Evolutionary conservation across 2,888 invertebrate species (phyloP).

Genomic region (Platerodrilus igneus): DNA sequence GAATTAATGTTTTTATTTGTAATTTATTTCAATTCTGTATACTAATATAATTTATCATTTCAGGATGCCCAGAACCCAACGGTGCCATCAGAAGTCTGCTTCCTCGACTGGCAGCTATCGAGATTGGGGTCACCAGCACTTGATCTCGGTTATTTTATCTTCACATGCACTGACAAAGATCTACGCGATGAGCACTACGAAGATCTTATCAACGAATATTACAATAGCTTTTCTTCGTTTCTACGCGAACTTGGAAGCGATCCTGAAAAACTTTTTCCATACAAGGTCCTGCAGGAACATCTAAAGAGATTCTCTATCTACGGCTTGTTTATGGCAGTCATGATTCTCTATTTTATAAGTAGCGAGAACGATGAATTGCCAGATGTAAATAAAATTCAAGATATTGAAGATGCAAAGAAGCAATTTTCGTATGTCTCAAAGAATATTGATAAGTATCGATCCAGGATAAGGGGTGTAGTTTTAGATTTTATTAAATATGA

Average conservation of each 20-base stretch:
- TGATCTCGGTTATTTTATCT: slow-evolving; percentile 39
- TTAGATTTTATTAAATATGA: slow-evolving; percentile 14
- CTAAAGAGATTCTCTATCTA: slow-evolving; percentile 32
- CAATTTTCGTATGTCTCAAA: slow-evolving; percentile 21
- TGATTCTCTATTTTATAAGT: slow-evolving; percentile 32
- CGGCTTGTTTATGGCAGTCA: slow-evolving; percentile 32
- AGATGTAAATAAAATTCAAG: slow-evolving; percentile 20
- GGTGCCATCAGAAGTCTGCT: slow-evolving; percentile 30
- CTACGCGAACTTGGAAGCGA: slow-evolving; percentile 32
- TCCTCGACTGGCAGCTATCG: slow-evolving; percentile 35
- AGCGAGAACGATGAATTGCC: slow-evolving; percentile 28
- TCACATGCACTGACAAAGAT: slow-evolving; percentile 31
- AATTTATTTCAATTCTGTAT: no score
- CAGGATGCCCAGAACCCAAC: slow-evolving; percentile 20
- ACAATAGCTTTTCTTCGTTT: slow-evolving; percentile 29
- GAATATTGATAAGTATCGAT: slow-evolving; percentile 22
- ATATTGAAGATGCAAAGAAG: slow-evolving; percentile 14
- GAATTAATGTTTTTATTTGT: no score
- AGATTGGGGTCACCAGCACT: slow-evolving; percentile 31
- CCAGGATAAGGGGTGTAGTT: slow-evolving; percentile 22
- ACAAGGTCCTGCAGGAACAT: slow-evolving; percentile 33
- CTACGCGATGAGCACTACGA: slow-evolving; percentile 29
- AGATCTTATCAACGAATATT: slow-evolving; percentile 31
- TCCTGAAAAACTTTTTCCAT: slow-evolving; percentile 34
- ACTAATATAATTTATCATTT: no score